Evolutionary conservation across 2,113 vertebrate genomes (phyloP).

Genomic region (Vimba vimba): DNA sequence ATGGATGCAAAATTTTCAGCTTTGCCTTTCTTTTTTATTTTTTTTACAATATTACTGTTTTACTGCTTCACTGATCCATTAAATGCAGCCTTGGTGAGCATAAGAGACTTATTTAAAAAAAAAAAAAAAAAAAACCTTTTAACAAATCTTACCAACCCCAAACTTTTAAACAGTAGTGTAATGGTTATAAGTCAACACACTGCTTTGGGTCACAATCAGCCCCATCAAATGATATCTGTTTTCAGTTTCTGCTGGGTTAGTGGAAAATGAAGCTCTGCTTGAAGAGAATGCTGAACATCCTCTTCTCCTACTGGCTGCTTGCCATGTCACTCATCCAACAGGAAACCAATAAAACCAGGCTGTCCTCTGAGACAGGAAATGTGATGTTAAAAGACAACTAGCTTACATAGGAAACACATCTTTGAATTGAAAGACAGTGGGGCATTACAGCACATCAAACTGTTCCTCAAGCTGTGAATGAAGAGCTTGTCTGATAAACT

Average conservation of each 20-base stretch:
- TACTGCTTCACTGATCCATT: background rate
- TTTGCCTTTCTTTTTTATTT: background rate
- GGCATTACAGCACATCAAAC: background rate
- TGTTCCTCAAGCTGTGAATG: background rate
- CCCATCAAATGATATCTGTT: background rate
- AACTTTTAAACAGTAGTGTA: background rate
- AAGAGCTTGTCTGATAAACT: background rate
- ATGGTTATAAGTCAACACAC: background rate
- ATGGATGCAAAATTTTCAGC: background rate
- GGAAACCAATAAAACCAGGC: conserved; percentile 37
- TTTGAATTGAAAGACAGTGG: background rate
- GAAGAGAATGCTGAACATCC: conserved; percentile 16
- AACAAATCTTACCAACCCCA: background rate
- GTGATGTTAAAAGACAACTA: conserved; percentile 11
- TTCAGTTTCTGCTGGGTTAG: conserved; percentile 3
- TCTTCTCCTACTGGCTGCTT: conserved; percentile 11
- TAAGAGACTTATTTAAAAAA: background rate
- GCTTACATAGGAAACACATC: background rate
- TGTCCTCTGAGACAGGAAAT: conserved; percentile 27
- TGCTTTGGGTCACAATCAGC: background rate
- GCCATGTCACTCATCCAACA: conserved; percentile 37
- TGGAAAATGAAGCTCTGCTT: conserved; percentile 17
- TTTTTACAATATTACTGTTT: background rate
- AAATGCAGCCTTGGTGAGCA: background rate
- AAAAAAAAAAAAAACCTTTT: background rate